Conservation (phyloP, 2,113 vertebrate species). For the Cyrtonyx montezumae region DNA sequence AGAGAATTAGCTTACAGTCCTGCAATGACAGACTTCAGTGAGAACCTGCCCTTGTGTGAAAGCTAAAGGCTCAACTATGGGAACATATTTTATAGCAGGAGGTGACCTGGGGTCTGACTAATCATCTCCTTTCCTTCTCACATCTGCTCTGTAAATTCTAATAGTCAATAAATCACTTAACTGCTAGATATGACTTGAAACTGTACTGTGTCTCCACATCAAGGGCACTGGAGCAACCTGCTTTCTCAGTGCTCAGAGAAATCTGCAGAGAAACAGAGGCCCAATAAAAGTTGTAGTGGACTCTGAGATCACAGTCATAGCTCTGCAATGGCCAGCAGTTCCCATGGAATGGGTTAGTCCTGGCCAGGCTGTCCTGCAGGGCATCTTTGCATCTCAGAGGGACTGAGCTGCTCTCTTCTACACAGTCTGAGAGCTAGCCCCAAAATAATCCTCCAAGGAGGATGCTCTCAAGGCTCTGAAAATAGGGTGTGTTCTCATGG, state of each 20-base stretch:
- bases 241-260: not conserved
- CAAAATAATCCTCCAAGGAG: fast-evolving
- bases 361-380: fast-evolving
- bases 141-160: slow-evolving; percentile 8
- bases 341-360: not conserved
- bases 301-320: fast-evolving
- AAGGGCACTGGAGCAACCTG: not conserved
- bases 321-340: not conserved
- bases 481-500: not conserved
- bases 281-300: not conserved
- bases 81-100: not conserved
- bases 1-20: not conserved
- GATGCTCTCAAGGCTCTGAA: not conserved
- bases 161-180: not conserved
- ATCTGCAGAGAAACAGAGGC: not conserved
- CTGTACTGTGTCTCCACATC: not conserved
- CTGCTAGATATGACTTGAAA: not conserved
- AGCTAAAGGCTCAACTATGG: not conserved
- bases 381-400: not conserved
- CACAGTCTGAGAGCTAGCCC: not conserved
- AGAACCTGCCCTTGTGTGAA: not conserved
- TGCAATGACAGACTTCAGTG: not conserved
- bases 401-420: not conserved
- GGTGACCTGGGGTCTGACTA: not conserved
- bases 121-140: not conserved